These are phyloP conservation scores for Tapera naevia DNA, from an alignment of 2,797 vertebrate genomes.

Conservation along the genomic window DNA sequence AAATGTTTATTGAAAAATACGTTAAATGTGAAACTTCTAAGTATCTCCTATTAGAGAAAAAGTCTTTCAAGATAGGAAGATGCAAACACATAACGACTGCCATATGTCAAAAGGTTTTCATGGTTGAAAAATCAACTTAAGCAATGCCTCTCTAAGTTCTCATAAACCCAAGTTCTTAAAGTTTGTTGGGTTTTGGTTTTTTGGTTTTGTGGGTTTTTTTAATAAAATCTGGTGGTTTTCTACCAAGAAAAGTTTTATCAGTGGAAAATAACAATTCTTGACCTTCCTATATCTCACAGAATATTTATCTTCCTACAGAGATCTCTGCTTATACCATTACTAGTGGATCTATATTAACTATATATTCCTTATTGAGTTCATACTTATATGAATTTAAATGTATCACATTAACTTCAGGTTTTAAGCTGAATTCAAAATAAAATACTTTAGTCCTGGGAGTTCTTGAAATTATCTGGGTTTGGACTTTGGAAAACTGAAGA, in stretches of 20 bases:
- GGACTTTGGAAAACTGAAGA: constrained; percentile 28
- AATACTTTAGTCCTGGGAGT: constrained; percentile 34
- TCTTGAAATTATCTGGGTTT: constrained; percentile 25
- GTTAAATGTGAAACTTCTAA: constrained; percentile 55
- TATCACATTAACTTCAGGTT: neutral
- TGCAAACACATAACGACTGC: constrained; percentile 77
- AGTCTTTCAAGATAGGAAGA: constrained; percentile 69
- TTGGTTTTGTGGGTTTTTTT: too few species aligned
- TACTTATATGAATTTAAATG: neutral
- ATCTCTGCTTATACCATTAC: constrained; percentile 50
- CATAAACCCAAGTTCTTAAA: constrained; percentile 60
- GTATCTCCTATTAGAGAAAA: constrained; percentile 68
- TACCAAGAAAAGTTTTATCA: constrained; percentile 62
- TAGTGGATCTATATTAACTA: constrained; percentile 30
- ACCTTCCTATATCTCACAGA: constrained; percentile 58
- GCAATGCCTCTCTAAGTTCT: constrained; percentile 70
- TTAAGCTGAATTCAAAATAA: constrained; percentile 41
- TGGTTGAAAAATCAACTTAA: constrained; percentile 60
- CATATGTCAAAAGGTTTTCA: constrained; percentile 75
- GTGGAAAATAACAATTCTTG: constrained; percentile 68
- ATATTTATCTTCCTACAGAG: constrained; percentile 50
- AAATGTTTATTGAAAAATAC: constrained; percentile 75
- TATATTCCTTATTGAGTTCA: constrained; percentile 11
- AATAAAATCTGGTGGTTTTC: constrained; percentile 62
- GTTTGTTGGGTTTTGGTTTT: too few species aligned